phyloP scores from a whole-genome alignment of 2,888 invertebrate species.

The Rugalucina vietnamica region DNA sequence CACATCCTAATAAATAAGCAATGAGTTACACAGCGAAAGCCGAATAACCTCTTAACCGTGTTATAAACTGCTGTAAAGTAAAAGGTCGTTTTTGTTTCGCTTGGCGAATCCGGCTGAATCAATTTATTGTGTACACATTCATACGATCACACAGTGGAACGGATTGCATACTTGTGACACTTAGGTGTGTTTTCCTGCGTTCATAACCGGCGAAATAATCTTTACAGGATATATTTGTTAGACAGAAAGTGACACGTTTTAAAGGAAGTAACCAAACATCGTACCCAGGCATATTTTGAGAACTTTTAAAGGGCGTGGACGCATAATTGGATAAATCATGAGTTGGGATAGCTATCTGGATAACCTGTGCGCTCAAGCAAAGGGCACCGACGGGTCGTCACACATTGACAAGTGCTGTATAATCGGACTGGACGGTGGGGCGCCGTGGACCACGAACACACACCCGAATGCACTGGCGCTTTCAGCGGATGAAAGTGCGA shows the following conservation, averaged over 20 bases:
- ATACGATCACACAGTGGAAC: not conserved
- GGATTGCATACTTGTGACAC: not conserved
- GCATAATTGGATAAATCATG: slow-evolving; percentile 44
- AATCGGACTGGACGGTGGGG: slow-evolving; percentile 69
- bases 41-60: not conserved
- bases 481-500: slow-evolving; percentile 44
- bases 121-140: not conserved
- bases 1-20: not conserved
- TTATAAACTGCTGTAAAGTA: too few species aligned
- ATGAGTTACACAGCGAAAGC: not conserved
- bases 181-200: not conserved
- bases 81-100: not conserved
- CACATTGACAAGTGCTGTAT: slow-evolving; percentile 68
- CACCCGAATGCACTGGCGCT: slow-evolving; percentile 44
- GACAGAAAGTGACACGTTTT: not conserved
- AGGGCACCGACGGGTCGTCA: slow-evolving; percentile 51
- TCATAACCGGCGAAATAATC: not conserved
- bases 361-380: slow-evolving; percentile 64
- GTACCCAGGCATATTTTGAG: too few species aligned
- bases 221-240: not conserved
- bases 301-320: too few species aligned
- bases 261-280: too few species aligned
- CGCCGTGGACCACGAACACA: slow-evolving; percentile 61
- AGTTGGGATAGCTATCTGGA: slow-evolving; percentile 75
- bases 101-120: not conserved